Conservation (phyloP, 2,113 vertebrate species). For the Aspiorhynchus laticeps region DNA sequence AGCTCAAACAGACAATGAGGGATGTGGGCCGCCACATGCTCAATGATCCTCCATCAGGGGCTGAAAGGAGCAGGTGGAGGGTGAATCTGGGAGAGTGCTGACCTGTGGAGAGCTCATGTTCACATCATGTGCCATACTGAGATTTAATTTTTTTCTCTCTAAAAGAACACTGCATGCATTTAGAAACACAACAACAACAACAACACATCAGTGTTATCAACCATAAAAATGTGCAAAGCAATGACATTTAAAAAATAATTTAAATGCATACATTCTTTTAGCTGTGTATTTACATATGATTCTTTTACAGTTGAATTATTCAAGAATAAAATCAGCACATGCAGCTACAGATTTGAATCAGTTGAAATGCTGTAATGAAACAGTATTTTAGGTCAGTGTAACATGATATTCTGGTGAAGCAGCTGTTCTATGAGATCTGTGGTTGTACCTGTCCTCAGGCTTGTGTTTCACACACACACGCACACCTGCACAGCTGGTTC, state of each 20-base stretch:
- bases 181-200: not conserved
- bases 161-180: not conserved
- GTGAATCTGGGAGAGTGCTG: constrained; percentile 76
- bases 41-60: constrained; percentile 14
- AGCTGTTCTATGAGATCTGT: not conserved
- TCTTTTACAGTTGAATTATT: not conserved
- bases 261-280: too few relatives aligned
- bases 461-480: constrained; percentile 28
- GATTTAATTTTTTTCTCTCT: not conserved
- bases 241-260: not conserved
- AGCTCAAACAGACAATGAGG: constrained; percentile 49
- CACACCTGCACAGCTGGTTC: constrained; percentile 52
- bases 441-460: constrained; percentile 25
- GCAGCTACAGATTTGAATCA: not conserved
- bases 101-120: constrained; percentile 6
- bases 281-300: too few relatives aligned
- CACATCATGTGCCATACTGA: constrained; percentile 27
- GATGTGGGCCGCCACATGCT: constrained; percentile 49
- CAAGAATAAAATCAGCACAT: not conserved
- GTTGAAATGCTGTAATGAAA: not conserved
- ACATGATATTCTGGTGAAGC: not conserved
- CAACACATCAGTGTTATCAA: not conserved
- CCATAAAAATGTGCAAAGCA: not conserved
- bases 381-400: not conserved
- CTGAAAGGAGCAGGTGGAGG: constrained; percentile 58